These are phyloP conservation scores for Oasisia sp. DNA, from an alignment of 2,888 invertebrate genomes.

Conservation along the genomic window DNA sequence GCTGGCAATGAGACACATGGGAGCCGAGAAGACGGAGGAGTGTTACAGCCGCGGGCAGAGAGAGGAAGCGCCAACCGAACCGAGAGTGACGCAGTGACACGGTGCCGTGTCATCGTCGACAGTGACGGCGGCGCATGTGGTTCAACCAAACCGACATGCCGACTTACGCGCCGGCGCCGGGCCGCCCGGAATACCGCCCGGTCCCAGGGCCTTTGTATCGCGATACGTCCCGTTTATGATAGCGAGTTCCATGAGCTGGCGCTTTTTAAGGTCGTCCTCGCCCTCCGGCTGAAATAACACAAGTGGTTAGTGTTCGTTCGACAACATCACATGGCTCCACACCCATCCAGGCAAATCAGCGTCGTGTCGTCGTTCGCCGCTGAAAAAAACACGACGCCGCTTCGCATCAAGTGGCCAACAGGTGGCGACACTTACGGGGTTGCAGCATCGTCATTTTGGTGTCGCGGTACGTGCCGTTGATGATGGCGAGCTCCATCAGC, in stretches of 20 bases:
- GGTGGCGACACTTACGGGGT: conserved; percentile 23
- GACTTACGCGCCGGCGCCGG: neutral
- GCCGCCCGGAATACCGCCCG: neutral
- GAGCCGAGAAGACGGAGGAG: neutral
- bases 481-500: conserved; percentile 99
- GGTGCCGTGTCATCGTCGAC: neutral
- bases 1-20: neutral
- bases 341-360: neutral
- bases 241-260: conserved; percentile 99
- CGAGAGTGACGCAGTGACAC: neutral
- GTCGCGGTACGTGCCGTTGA: conserved; percentile 92
- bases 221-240: conserved; percentile 99
- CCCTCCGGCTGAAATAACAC: conserved; percentile 87
- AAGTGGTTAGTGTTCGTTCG: conserved; percentile 24
- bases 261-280: conserved; percentile 99
- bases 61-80: neutral
- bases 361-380: neutral
- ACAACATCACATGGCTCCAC: neutral
- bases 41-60: neutral
- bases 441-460: conserved; percentile 39
- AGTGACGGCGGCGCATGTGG: neutral
- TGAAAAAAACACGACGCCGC: neutral
- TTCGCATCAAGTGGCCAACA: conserved; percentile 5
- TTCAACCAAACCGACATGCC: conserved; percentile 13
- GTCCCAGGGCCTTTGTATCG: conserved; percentile 44